Conservation (phyloP, 1,140 invertebrate genomes). For the Catajapyx aquilonaris region DNA sequence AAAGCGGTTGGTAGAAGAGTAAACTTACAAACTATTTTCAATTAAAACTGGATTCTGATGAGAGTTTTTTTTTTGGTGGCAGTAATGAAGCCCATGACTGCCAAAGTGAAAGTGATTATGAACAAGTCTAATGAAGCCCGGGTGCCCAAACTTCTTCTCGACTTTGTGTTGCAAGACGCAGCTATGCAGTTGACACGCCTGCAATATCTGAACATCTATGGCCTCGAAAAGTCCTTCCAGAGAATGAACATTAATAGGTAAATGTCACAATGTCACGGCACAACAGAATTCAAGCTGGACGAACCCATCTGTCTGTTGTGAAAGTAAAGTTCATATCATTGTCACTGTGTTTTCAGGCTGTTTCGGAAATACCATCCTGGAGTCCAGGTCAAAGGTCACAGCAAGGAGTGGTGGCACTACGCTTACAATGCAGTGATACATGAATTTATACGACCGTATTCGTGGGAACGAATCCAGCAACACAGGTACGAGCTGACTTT, state of each 20-base stretch:
- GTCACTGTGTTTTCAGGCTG: conserved; percentile 24
- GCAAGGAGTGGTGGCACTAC: conserved; percentile 50
- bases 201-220: conserved; percentile 47
- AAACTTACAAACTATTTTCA: too few relatives aligned
- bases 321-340: too few relatives aligned
- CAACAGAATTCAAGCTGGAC: too few relatives aligned
- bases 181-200: conserved; percentile 45
- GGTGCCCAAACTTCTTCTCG: conserved; percentile 46
- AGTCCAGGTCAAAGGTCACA: conserved; percentile 21
- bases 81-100: conserved; percentile 51
- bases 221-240: conserved; percentile 39
- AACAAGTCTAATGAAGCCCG: conserved; percentile 44
- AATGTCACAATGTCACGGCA: conserved; percentile 6
- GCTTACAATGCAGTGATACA: conserved; percentile 47
- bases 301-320: too few relatives aligned
- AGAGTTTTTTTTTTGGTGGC: conserved; percentile 15
- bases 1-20: too few relatives aligned
- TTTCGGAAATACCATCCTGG: conserved; percentile 28
- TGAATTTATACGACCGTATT: conserved; percentile 45
- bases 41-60: not conserved
- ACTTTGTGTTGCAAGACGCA: conserved; percentile 54
- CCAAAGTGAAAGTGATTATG: conserved; percentile 59
- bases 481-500: conserved; percentile 27
- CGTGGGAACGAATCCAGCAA: conserved; percentile 43
- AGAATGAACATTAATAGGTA: conserved; percentile 45